A percentile compares a stretch with the other conserved stretches of the same genome.
Conservation (phyloP, 1,140 invertebrate genomes). For the Tribolium madens region DNA sequence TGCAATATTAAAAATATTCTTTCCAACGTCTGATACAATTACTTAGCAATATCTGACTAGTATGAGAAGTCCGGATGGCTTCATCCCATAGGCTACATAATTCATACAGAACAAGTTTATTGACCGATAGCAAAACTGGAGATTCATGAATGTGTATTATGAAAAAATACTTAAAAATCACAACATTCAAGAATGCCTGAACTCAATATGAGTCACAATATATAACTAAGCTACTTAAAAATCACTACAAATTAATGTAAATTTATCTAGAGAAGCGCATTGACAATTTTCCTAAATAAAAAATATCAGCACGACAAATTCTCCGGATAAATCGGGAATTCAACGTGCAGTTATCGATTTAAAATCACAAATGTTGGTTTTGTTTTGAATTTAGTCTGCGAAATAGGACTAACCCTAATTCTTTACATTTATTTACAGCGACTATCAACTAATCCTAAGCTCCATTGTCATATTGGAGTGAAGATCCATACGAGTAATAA, state of each 20-base stretch:
- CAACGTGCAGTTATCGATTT: slow-evolving; percentile 38
- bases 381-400: slow-evolving; percentile 20
- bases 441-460: slow-evolving; percentile 45
- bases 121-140: slow-evolving; percentile 47
- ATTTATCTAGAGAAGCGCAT: slow-evolving; percentile 51
- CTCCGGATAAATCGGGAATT: slow-evolving; percentile 42
- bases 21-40: slow-evolving; percentile 37
- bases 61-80: slow-evolving; percentile 40
- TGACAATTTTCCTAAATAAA: slow-evolving; percentile 48
- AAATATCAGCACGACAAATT: slow-evolving; percentile 45
- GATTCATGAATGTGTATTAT: slow-evolving; percentile 47
- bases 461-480: slow-evolving; percentile 43
- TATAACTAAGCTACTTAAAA: slow-evolving; percentile 39
- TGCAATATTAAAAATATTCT: slow-evolving; percentile 37
- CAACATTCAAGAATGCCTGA: slow-evolving; percentile 47
- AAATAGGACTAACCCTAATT: slow-evolving; percentile 20
- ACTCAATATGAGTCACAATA: slow-evolving; percentile 53
- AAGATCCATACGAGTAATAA: slow-evolving; percentile 46
- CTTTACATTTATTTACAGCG: slow-evolving; percentile 29
- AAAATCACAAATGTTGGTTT: slow-evolving; percentile 36
- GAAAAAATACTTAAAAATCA: slow-evolving; percentile 46
- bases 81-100: slow-evolving; percentile 42
- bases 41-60: slow-evolving; percentile 50
- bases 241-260: slow-evolving; percentile 42
- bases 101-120: slow-evolving; percentile 40